These are phyloP conservation scores for Berghia stephanieae DNA, from an alignment of 1,140 invertebrate species.

Conservation along the genomic window DNA sequence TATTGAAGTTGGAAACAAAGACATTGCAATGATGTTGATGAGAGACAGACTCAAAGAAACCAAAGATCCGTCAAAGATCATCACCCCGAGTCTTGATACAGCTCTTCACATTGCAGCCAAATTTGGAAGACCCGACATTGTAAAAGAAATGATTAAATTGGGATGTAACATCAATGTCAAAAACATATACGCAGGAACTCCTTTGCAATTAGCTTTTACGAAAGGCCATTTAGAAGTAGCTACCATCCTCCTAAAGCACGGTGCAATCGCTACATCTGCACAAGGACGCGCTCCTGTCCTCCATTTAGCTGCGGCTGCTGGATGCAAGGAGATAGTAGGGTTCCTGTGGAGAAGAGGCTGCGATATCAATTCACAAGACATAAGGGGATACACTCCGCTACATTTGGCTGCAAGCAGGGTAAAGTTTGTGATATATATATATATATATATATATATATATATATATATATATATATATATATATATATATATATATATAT, in stretches of 20 bases:
- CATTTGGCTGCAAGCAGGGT: conserved; percentile 19
- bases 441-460: background rate
- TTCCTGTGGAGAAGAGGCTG: background rate
- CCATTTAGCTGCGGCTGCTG: conserved; percentile 15
- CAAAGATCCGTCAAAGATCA: too few species aligned
- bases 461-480: background rate
- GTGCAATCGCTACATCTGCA: background rate
- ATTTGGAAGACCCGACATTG: background rate
- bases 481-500: background rate
- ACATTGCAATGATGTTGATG: background rate
- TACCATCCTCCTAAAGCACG: background rate
- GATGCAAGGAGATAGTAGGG: background rate
- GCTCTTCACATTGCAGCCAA: conserved; percentile 20
- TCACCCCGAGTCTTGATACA: background rate
- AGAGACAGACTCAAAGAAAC: background rate
- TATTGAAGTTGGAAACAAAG: background rate
- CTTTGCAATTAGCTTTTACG: background rate
- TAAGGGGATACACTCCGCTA: conserved; percentile 12
- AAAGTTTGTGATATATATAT: background rate
- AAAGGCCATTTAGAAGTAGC: background rate
- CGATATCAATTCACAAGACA: background rate
- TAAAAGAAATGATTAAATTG: background rate
- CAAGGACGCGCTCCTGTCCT: background rate
- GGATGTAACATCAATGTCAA: background rate
- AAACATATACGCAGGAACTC: background rate